phyloP scores from a whole-genome alignment of 1,140 invertebrate species.

The Lethrus apterus region DNA sequence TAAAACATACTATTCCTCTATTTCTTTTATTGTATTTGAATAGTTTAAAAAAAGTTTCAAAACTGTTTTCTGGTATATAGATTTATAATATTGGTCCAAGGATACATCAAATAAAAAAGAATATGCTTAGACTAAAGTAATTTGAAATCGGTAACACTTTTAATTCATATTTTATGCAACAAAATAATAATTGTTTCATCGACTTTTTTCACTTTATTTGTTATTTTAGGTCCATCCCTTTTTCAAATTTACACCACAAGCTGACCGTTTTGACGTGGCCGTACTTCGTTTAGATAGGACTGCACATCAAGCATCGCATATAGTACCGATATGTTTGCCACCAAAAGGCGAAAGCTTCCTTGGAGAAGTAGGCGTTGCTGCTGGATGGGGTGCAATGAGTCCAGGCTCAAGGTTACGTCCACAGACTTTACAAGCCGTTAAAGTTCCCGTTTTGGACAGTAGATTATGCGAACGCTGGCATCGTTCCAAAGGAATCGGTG shows the following conservation, averaged over 20 bases:
- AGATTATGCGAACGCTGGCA: conserved; percentile 70
- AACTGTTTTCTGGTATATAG: too few species aligned
- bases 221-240: conserved; percentile 74
- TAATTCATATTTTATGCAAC: too few species aligned
- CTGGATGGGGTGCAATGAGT: conserved; percentile 89
- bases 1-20: too few species aligned
- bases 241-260: conserved; percentile 92
- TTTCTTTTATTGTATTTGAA: too few species aligned
- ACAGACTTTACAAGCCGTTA: conserved; percentile 85
- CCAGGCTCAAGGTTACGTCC: conserved; percentile 78
- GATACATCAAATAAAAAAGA: too few species aligned
- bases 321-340: conserved; percentile 87
- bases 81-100: too few species aligned
- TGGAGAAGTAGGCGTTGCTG: conserved; percentile 85
- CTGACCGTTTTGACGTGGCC: conserved; percentile 84
- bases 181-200: too few species aligned
- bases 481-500: conserved; percentile 78
- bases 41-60: too few species aligned
- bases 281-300: conserved; percentile 81
- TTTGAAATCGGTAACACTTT: too few species aligned
- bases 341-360: conserved; percentile 84
- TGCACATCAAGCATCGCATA: conserved; percentile 85
- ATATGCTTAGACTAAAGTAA: too few species aligned
- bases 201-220: conserved; percentile 10
- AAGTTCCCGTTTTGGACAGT: conserved; percentile 87